These are phyloP conservation scores for Gorilla gorilla DNA, from an alignment of 2,113 vertebrate genomes.

Conservation along the genomic window DNA sequence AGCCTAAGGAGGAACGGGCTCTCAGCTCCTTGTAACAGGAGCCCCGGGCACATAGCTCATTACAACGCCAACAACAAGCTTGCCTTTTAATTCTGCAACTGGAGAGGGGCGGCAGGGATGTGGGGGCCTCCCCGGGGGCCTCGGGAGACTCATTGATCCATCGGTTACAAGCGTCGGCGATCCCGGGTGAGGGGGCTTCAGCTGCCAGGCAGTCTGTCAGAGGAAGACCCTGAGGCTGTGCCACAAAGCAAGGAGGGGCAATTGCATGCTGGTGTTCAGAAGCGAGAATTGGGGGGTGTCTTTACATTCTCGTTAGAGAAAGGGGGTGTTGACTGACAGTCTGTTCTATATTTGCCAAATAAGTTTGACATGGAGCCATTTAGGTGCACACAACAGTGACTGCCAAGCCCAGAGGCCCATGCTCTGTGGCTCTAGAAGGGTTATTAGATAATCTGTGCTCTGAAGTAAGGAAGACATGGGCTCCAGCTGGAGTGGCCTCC, in stretches of 20 bases:
- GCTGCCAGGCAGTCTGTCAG: neutral
- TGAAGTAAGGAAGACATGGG: rapidly evolving
- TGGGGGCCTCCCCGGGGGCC: conserved; percentile 84
- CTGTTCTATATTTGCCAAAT: rapidly evolving
- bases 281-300: neutral
- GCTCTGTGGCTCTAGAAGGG: rapidly evolving
- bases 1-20: rapidly evolving
- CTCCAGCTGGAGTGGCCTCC: neutral
- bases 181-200: neutral
- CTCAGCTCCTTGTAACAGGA: conserved; percentile 83
- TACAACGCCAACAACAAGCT: conserved; percentile 92
- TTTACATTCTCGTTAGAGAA: rapidly evolving
- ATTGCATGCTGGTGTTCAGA: rapidly evolving
- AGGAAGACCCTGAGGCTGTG: neutral
- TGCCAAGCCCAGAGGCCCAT: rapidly evolving
- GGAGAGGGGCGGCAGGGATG: conserved; percentile 86
- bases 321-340: rapidly evolving
- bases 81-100: conserved; percentile 89
- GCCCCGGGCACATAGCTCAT: conserved; percentile 85
- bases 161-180: conserved; percentile 85
- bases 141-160: conserved; percentile 91
- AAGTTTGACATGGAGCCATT: rapidly evolving
- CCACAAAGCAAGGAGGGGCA: rapidly evolving
- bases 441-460: rapidly evolving
- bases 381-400: rapidly evolving